Evolutionary conservation across 2,113 vertebrate genomes (phyloP).

Genomic region (Alaudala cheleensis): DNA sequence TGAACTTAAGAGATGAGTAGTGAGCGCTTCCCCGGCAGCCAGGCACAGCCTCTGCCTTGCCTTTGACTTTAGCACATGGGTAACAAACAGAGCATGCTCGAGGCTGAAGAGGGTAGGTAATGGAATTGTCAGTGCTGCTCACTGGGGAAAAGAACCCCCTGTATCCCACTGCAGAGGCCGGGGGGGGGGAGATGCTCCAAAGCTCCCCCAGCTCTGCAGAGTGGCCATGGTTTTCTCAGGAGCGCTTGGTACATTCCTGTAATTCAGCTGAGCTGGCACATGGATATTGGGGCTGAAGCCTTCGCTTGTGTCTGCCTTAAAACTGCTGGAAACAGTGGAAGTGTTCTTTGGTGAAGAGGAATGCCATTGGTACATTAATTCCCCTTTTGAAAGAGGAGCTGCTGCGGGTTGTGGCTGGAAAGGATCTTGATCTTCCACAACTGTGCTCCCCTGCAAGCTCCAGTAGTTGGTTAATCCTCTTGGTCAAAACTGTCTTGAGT

Average conservation of each 20-base stretch:
- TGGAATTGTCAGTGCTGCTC: fast-evolving
- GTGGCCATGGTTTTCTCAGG: fast-evolving
- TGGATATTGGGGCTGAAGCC: fast-evolving
- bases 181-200: not conserved
- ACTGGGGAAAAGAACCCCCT: fast-evolving
- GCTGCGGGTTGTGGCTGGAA: not conserved
- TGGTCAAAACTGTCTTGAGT: not conserved
- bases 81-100: not conserved
- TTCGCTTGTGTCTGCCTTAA: not conserved
- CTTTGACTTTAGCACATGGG: not conserved
- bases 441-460: not conserved
- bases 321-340: not conserved
- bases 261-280: fast-evolving
- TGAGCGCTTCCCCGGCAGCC: fast-evolving
- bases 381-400: not conserved
- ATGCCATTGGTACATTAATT: not conserved
- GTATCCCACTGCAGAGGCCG: fast-evolving
- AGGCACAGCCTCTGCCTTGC: not conserved
- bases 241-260: fast-evolving
- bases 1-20: not conserved
- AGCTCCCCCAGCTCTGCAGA: not conserved
- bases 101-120: not conserved
- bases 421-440: fast-evolving
- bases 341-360: fast-evolving
- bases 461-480: not conserved